Conservation (phyloP, 2,113 vertebrate genomes). For the Oxyruncus cristatus region DNA sequence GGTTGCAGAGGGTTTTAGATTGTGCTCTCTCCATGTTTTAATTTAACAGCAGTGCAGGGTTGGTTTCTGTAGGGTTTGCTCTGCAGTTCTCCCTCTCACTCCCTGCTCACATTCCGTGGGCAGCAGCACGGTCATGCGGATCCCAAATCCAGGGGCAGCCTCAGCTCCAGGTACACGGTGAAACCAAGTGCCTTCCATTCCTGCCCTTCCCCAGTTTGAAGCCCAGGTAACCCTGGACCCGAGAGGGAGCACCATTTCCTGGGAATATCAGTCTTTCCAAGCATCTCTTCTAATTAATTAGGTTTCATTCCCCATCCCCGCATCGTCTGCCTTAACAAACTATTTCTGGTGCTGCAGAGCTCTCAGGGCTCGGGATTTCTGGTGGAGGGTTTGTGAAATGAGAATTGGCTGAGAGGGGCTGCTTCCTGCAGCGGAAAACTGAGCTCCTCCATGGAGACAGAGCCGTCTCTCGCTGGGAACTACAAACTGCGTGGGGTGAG, state of each 20-base stretch:
- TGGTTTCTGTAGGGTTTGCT: background rate
- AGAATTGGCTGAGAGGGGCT: background rate
- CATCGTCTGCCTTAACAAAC: background rate
- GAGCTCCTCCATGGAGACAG: background rate
- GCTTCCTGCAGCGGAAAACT: background rate
- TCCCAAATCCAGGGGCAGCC: background rate
- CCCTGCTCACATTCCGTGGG: rapidly evolving
- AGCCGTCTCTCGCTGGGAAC: background rate
- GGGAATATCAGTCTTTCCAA: background rate
- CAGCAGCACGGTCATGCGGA: background rate
- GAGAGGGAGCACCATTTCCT: rapidly evolving
- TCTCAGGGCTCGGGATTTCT: background rate
- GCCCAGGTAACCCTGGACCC: background rate
- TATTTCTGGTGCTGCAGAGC: background rate
- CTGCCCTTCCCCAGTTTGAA: background rate
- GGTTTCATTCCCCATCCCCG: rapidly evolving
- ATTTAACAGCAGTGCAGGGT: background rate
- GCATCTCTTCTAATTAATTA: rapidly evolving
- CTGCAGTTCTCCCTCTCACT: background rate
- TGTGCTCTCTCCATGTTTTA: background rate
- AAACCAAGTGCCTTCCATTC: rapidly evolving
- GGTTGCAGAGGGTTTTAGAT: too few relatives aligned
- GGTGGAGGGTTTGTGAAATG: rapidly evolving
- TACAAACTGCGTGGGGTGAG: background rate
- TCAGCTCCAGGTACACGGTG: rapidly evolving